Evolutionary conservation across 2,888 invertebrate species (phyloP).

Genomic region (Leptopilina syphax): DNA sequence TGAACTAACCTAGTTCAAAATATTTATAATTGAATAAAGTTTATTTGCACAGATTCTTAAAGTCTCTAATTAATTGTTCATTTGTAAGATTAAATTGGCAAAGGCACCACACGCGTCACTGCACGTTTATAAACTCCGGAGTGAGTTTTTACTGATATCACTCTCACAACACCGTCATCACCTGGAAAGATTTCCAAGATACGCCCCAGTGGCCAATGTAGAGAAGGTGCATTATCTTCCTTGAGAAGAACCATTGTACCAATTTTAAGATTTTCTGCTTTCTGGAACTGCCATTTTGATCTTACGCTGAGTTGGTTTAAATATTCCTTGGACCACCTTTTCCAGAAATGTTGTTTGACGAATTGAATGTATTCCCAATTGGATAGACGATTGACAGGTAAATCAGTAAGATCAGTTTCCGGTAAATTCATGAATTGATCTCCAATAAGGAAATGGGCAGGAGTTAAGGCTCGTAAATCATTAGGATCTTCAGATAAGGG

Average conservation of each 20-base stretch:
- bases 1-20: no score
- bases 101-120: no score
- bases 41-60: no score
- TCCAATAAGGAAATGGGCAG: background rate
- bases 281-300: background rate
- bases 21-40: no score
- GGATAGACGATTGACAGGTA: background rate
- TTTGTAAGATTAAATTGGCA: no score
- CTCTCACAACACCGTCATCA: background rate
- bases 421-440: background rate
- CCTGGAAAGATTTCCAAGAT: background rate
- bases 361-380: background rate
- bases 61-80: no score
- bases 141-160: background rate
- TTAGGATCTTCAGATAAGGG: constrained; percentile 52
- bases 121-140: background rate
- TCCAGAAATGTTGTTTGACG: background rate
- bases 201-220: background rate
- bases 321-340: background rate
- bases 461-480: background rate
- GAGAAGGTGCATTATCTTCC: background rate
- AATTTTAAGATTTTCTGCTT: background rate
- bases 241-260: background rate
- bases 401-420: background rate
- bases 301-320: background rate